A percentile compares a stretch with the other conserved stretches of the same genome.
Conservation (phyloP, 2,113 vertebrate species). For the Xyrauchen texanus region DNA sequence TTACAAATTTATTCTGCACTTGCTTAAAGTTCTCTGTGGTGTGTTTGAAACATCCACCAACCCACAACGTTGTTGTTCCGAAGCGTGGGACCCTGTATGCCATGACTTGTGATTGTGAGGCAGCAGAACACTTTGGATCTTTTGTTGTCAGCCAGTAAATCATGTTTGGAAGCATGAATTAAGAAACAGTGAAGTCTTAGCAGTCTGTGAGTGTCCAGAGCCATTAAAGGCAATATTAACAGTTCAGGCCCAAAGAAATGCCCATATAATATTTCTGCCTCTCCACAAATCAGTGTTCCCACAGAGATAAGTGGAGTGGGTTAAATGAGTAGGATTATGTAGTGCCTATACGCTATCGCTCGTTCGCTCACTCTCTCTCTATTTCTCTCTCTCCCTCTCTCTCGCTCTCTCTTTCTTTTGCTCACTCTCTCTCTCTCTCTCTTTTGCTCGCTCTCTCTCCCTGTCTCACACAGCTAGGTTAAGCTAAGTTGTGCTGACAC, state of each 20-base stretch:
- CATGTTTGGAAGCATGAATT: not conserved
- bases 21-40: not conserved
- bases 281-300: slow-evolving; percentile 7
- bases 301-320: slow-evolving; percentile 15
- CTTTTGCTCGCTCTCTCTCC: slow-evolving; percentile 13
- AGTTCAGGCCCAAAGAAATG: not conserved
- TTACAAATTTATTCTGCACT: not conserved
- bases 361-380: slow-evolving; percentile 17
- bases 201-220: not conserved
- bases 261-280: slow-evolving; percentile 5
- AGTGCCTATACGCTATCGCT: not conserved
- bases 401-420: not conserved
- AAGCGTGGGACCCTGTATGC: not conserved
- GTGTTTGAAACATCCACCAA: not conserved
- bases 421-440: not conserved
- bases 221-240: not conserved
- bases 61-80: not conserved
- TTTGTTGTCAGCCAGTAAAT: not conserved
- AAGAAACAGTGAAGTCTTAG: not conserved
- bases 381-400: not conserved
- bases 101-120: not conserved
- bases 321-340: slow-evolving; percentile 12
- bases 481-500: slow-evolving; percentile 39
- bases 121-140: not conserved
- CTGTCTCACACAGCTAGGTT: not conserved